Conservation (phyloP, 92 coral and sea anemone genomes). For the Bergia sp. region DNA sequence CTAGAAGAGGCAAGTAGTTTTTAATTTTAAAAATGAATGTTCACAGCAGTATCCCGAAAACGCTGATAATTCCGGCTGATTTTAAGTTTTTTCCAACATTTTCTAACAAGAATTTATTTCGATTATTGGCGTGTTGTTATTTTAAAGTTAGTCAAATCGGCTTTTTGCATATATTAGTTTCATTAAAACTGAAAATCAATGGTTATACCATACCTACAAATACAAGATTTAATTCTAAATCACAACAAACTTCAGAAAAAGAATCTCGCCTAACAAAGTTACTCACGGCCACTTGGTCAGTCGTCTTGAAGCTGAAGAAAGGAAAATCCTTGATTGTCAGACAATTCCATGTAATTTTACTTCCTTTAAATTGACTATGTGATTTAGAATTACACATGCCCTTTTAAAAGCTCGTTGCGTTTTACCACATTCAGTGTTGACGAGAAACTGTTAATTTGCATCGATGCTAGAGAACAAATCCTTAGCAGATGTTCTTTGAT, state of each 20-base stretch:
- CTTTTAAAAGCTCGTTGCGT: background rate
- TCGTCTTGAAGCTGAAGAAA: background rate
- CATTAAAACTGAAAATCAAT: too few species aligned
- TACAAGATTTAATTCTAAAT: too few species aligned
- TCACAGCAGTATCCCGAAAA: background rate
- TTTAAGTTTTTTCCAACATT: too few species aligned
- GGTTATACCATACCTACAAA: background rate
- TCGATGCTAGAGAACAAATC: background rate
- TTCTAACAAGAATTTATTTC: background rate
- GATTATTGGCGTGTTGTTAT: background rate
- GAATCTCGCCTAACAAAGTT: background rate
- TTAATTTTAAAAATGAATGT: background rate
- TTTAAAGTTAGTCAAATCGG: background rate
- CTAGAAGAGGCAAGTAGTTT: background rate
- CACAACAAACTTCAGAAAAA: too few species aligned
- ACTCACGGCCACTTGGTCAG: background rate
- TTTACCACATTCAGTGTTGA: background rate
- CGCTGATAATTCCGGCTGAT: background rate
- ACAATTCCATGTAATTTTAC: background rate
- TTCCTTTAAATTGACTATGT: background rate
- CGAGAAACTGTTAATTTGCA: background rate
- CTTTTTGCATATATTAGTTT: background rate
- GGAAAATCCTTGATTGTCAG: background rate
- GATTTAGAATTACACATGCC: background rate
- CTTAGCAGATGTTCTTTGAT: background rate